Evolutionary conservation across 2,888 invertebrate genomes (phyloP), one percentile per base, ranked within the genome.

Genomic region (Noctua comes): DNA sequence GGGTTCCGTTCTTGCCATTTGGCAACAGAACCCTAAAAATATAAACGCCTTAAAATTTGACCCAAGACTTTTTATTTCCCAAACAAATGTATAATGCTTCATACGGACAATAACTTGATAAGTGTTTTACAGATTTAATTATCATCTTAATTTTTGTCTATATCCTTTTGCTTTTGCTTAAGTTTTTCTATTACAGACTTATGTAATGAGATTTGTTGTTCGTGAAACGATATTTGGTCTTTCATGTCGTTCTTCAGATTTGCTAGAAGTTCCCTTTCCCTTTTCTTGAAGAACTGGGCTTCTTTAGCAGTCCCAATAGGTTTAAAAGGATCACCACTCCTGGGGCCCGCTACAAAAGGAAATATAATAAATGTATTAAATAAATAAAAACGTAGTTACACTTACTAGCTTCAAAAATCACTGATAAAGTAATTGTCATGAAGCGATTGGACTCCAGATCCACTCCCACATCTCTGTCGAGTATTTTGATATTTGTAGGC

Each of bases 131-230:
- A 40, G 13, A 68, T 27, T 40, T 68, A n/a, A 36, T 27, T 6
- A 5, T 27, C 3, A 5, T 68, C 16, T 40, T 40, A 0, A 7
- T 43, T 10, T 2, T 18, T 21, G 6, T 18, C 0, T 1, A 66
- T 27, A 4, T 66, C n/a, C 27, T n/a, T 2, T 27, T 71, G 51
- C 13, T 81, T 76, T 36, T 31, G 6, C 36, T 57, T 83, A 0
- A 83, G 62, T 1, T 68, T 77, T 16, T 62, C 10, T 59, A 83
- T 36, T n/a, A n/a, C 57, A 8, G 27, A 7, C 24, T 54, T 2
- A 21, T 80, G 73, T 46, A 62, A n/a, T 13, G 4, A 27, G 21
- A 79, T 77, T 68, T 81, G 66, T 71, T 70, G 24, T 57, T 82
- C 46, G 46, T 82, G 83, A 68, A 71, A 82, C 11, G 10, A 2